Evolutionary conservation across 2,888 invertebrate species (phyloP).

Genomic region (Dolichomitus sp.): DNA sequence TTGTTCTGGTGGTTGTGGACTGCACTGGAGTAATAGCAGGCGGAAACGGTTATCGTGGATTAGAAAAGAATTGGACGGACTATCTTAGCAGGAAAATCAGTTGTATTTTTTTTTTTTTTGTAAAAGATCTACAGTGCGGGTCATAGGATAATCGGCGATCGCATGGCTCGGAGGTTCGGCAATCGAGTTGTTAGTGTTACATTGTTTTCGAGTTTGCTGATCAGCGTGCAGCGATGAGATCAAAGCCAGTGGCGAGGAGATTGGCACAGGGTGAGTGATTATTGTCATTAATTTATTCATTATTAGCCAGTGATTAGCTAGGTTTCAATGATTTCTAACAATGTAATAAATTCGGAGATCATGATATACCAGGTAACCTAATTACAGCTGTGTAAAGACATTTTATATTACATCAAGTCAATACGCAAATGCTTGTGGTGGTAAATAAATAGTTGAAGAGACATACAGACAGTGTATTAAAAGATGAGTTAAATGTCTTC

Average conservation of each 20-base stretch:
- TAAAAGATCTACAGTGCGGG: conserved; percentile 35
- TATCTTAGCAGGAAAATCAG: neutral
- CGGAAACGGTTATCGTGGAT: neutral
- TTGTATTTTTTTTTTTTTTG: conserved; percentile 6
- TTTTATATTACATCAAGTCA: neutral
- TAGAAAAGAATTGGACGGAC: neutral
- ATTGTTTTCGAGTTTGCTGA: conserved; percentile 77
- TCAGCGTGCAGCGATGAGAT: conserved; percentile 88
- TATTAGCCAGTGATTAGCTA: neutral
- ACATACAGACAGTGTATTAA: neutral
- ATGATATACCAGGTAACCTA: neutral
- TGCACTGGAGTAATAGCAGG: neutral
- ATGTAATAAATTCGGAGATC: neutral
- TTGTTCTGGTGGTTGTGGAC: neutral
- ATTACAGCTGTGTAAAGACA: neutral
- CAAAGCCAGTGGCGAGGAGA: conserved; percentile 91
- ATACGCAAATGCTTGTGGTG: no score
- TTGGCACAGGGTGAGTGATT: conserved; percentile 89
- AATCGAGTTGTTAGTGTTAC: conserved; percentile 81
- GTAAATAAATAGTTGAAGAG: no score
- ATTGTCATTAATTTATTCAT: conserved; percentile 10
- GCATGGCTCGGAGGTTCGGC: conserved; percentile 83
- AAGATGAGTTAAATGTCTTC: neutral
- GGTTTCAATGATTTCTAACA: neutral
- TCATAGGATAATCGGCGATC: conserved; percentile 63